Evolutionary conservation across 2,888 invertebrate species (phyloP), one percentile per base, ranked within the genome.

Genomic region (Apotomis betuletana): DNA sequence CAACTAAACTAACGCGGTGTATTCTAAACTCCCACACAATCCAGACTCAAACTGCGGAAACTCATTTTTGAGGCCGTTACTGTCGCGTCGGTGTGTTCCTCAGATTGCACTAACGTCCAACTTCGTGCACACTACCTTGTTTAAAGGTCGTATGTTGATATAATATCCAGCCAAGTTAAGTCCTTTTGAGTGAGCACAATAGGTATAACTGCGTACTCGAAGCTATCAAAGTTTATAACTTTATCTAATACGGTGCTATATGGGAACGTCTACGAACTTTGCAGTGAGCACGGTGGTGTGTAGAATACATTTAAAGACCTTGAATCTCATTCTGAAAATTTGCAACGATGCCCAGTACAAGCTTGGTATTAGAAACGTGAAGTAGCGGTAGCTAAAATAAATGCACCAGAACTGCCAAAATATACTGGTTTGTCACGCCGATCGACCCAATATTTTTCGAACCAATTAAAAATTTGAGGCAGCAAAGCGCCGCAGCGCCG

Each of bases 171-270:
- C 27, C 27, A 5, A 36, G 44, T 46, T 36, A 27, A 4, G 55
- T 36, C 46, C 5, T 57, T 65, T 46, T 36, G 5, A 4, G 10
- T 3, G 9, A 44, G 6, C 54, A 46, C 51, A 49, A 51, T 62
- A 63, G 52, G 36, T 72, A 72, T 63, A 68, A 72, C 72, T 72
- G 72, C 59, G 72, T 72, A 72, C 44, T 54, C 41, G 63, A 27
- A 72, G 72, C 72, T 72, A 72, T 72, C 72, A 72, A 68, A 72
- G 67, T 72, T 72, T 72, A 72, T 72, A 68, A 72, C 67, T 68
- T 67, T 72, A 67, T 72, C 72, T 72, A 72, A 72, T 72, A 68
- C 72, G 58, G 54, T 27, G 1, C 72, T 72, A 72, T 59, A 72
- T 72, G 68, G 67, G 59, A 72, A 72, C 68, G 72, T 63, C 44